Conservation (phyloP, 2,113 vertebrate genomes). For the Noturus placidus region DNA sequence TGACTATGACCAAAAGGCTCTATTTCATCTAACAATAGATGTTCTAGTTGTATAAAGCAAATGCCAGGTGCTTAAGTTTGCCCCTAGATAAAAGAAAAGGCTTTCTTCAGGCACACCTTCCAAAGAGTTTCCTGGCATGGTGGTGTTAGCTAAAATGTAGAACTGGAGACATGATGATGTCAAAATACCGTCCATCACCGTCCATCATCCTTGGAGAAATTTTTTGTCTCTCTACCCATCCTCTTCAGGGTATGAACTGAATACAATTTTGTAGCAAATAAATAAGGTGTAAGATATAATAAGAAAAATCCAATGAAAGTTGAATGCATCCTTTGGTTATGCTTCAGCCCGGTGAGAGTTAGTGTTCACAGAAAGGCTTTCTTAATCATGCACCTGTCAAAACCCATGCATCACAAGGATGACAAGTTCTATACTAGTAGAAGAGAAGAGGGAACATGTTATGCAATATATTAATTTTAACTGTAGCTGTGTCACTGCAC, state of each 20-base stretch:
- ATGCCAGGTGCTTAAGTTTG: neutral
- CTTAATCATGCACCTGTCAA: conserved; percentile 44
- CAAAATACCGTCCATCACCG: neutral
- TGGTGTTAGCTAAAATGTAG: neutral
- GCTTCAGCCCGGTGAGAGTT: neutral
- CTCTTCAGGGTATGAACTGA: neutral
- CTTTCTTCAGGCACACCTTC: neutral
- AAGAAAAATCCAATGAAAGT: neutral
- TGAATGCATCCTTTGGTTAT: neutral
- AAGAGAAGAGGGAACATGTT: conserved; percentile 43
- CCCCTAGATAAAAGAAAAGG: neutral
- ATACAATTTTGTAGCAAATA: neutral
- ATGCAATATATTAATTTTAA: conserved; percentile 56
- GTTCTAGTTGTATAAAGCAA: neutral
- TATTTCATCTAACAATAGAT: neutral
- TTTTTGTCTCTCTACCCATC: neutral
- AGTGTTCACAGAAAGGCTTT: conserved; percentile 19
- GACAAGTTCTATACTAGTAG: conserved; percentile 37
- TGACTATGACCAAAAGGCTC: neutral
- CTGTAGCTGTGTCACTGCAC: conserved; percentile 35
- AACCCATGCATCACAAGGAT: conserved; percentile 35
- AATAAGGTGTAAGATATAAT: neutral
- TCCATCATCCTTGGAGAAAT: neutral
- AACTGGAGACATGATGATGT: too few species aligned
- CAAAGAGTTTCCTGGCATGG: neutral